phyloP scores from a whole-genome alignment of 2,797 vertebrate genomes.

The Dipus sagitta region DNA sequence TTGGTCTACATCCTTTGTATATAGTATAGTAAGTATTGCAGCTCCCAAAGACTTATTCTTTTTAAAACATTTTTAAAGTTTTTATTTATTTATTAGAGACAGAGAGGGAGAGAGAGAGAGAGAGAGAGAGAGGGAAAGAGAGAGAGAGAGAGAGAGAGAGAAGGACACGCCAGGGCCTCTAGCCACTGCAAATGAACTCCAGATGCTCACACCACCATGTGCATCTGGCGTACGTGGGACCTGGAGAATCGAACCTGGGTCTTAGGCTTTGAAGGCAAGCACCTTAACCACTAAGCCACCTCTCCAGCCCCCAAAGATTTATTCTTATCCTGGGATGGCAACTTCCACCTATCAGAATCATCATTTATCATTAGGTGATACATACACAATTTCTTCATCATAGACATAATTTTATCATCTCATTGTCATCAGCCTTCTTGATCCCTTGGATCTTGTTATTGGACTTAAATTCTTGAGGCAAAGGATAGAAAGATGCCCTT shows the following conservation, averaged over 20 bases:
- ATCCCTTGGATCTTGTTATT: neutral
- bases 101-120: too few species aligned
- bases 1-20: neutral
- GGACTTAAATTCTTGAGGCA: slow-evolving; percentile 35
- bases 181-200: too few species aligned
- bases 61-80: too few species aligned
- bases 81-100: too few species aligned
- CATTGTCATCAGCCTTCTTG: neutral
- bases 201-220: too few species aligned
- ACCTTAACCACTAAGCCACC: too few species aligned
- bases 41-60: neutral
- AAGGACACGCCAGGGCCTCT: too few species aligned
- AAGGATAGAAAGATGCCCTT: neutral
- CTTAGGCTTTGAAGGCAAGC: too few species aligned
- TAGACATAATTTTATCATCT: neutral
- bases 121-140: too few species aligned
- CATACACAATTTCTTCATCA: neutral
- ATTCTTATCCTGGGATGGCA: neutral
- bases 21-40: neutral
- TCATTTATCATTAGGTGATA: neutral
- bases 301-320: neutral
- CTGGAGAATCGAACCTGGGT: too few species aligned
- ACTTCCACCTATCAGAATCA: neutral
- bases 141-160: too few species aligned
- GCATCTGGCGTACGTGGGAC: too few species aligned